Conservation (phyloP, 2,797 vertebrate genomes). For the Podarcis lilfordi region DNA sequence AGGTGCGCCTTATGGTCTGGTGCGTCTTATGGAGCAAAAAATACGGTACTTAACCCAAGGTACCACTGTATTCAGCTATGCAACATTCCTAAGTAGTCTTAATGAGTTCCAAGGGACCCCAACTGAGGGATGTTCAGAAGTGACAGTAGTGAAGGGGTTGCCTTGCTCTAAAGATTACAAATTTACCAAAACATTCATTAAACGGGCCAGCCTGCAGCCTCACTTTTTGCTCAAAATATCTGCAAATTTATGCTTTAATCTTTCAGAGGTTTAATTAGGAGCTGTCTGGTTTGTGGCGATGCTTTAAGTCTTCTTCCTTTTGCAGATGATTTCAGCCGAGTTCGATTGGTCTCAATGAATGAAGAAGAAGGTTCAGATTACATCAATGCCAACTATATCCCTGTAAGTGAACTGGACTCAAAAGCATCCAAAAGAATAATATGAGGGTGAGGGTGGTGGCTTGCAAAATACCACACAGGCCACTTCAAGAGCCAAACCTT, state of each 20-base stretch:
- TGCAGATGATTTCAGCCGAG: constrained; percentile 94
- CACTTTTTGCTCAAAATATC: not conserved
- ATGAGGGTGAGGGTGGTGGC: not conserved
- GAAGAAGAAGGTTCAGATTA: constrained; percentile 94
- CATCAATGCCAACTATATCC: constrained; percentile 97
- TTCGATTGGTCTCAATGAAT: constrained; percentile 89
- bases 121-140: not conserved
- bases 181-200: not conserved
- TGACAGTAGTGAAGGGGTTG: not conserved
- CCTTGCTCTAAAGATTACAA: not conserved
- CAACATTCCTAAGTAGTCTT: not conserved
- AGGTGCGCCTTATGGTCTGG: too few species aligned
- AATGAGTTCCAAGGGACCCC: constrained; percentile 1
- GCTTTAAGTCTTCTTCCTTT: not conserved
- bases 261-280: not conserved
- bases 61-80: not conserved
- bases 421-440: not conserved
- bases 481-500: not conserved
- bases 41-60: too few species aligned
- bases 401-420: constrained; percentile 81
- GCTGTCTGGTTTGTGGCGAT: not conserved
- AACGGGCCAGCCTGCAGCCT: not conserved
- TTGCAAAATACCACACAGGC: rapidly evolving
- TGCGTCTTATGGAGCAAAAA: too few species aligned
- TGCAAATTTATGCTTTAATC: not conserved